phyloP scores from a whole-genome alignment of 2,888 invertebrate genomes.

The Aethes cnicana region DNA sequence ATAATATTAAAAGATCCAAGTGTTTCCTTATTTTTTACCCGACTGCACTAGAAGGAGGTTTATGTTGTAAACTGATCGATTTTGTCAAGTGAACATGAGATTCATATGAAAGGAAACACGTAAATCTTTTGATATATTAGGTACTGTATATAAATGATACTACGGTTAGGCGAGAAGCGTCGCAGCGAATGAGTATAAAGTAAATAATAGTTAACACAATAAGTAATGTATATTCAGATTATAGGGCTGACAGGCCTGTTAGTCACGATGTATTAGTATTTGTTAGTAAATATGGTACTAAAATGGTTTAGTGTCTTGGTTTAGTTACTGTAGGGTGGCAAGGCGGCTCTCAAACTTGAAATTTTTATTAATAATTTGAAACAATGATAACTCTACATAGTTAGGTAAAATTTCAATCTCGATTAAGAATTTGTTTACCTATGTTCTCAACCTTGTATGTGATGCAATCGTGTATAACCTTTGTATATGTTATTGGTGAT shows the following conservation, averaged over 20 bases:
- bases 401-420: no score
- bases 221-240: conserved; percentile 7
- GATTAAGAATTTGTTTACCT: no score
- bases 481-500: no score
- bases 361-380: no score
- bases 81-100: neutral
- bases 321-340: conserved; percentile 11
- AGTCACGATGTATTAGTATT: conserved; percentile 8
- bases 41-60: no score
- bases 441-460: no score
- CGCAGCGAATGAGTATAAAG: conserved; percentile 15
- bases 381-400: no score
- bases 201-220: conserved; percentile 26
- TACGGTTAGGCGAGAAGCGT: conserved; percentile 23
- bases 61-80: no score
- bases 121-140: conserved; percentile 1
- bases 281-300: conserved; percentile 5
- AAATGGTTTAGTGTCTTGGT: conserved; percentile 6
- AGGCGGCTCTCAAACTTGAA: neutral
- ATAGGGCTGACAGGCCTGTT: conserved; percentile 1
- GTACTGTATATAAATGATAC: conserved; percentile 5
- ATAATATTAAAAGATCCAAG: conserved; percentile 27
- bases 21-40: conserved; percentile 23
- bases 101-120: conserved; percentile 6
- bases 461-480: no score